Percentiles rank a stretch among this genome's conserved stretches.
phyloP scores from a whole-genome alignment of 2,797 vertebrate species.

The Myotis vivesi region DNA sequence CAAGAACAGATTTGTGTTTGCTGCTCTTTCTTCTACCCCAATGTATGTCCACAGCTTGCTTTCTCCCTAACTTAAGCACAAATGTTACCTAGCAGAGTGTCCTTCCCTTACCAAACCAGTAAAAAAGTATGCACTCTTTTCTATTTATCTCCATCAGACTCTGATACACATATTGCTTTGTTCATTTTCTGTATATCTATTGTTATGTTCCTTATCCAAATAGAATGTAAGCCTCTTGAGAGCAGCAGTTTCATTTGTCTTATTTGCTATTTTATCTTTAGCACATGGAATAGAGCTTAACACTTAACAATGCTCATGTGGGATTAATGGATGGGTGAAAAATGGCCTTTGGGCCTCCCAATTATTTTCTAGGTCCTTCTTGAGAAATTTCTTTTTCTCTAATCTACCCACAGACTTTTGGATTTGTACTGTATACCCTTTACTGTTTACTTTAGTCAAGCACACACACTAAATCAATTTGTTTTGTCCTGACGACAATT shows the following conservation, averaged over 20 bases:
- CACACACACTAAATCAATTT: conserved; percentile 64
- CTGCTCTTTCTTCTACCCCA: not conserved
- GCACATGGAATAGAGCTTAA: not conserved
- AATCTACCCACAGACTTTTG: conserved; percentile 45
- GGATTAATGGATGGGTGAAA: not conserved
- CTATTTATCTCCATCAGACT: not conserved
- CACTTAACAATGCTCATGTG: not conserved
- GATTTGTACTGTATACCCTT: conserved; percentile 54
- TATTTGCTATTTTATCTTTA: not conserved
- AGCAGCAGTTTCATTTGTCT: not conserved
- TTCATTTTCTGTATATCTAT: not conserved
- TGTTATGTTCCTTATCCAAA: not conserved
- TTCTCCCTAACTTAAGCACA: not conserved
- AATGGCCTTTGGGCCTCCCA: not conserved
- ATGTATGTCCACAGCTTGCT: not conserved
- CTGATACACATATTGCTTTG: not conserved
- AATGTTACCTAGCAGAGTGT: not conserved
- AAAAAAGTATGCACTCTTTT: not conserved
- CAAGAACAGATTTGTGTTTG: not conserved
- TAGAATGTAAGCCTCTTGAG: not conserved
- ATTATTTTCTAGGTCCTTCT: conserved; percentile 2
- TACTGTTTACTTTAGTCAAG: conserved; percentile 59
- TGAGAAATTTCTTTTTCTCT: conserved; percentile 43
- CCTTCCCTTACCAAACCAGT: not conserved
- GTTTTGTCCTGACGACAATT: conserved; percentile 45